Percentiles rank a stretch among this genome's conserved stretches.
These are phyloP conservation scores for Allophyes oxyacanthae DNA, from an alignment of 2,888 invertebrate species.

Conservation along the genomic window DNA sequence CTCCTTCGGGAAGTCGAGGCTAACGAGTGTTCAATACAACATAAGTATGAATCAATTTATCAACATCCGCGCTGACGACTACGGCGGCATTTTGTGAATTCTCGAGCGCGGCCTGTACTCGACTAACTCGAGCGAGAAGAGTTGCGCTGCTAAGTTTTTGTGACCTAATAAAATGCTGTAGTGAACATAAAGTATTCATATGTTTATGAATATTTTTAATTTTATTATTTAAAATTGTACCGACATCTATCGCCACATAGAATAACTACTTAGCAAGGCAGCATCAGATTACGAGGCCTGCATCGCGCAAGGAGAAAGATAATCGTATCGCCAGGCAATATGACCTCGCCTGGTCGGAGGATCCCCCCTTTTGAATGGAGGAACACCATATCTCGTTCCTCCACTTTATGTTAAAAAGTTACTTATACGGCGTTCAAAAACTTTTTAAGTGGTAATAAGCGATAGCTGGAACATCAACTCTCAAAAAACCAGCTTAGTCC, in stretches of 20 bases:
- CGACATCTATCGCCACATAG: too few species aligned
- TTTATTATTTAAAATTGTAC: too few species aligned
- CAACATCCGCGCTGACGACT: conserved; percentile 55
- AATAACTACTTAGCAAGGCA: too few species aligned
- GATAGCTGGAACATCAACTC: conserved; percentile 18
- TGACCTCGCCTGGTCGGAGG: too few species aligned
- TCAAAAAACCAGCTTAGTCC: too few species aligned
- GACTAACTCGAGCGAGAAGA: conserved; percentile 10
- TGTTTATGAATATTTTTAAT: too few species aligned
- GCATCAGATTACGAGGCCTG: too few species aligned
- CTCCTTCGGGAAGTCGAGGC: conserved; percentile 23
- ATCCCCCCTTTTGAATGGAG: too few species aligned
- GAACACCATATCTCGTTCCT: too few species aligned
- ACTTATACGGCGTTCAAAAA: conserved; percentile 36
- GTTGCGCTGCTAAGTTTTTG: conserved; percentile 34
- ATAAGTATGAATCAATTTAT: conserved; percentile 62
- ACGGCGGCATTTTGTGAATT: conserved; percentile 41
- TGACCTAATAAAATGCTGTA: conserved; percentile 39
- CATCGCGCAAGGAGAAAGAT: too few species aligned
- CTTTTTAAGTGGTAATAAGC: conserved; percentile 33
- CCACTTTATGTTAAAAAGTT: conserved; percentile 45
- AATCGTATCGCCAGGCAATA: too few species aligned
- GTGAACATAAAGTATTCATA: conserved; percentile 50
- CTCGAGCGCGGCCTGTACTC: conserved; percentile 1
- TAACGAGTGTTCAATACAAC: conserved; percentile 64